Conservation (phyloP, 2,797 vertebrate genomes). For the Pempheris klunzingeri region DNA sequence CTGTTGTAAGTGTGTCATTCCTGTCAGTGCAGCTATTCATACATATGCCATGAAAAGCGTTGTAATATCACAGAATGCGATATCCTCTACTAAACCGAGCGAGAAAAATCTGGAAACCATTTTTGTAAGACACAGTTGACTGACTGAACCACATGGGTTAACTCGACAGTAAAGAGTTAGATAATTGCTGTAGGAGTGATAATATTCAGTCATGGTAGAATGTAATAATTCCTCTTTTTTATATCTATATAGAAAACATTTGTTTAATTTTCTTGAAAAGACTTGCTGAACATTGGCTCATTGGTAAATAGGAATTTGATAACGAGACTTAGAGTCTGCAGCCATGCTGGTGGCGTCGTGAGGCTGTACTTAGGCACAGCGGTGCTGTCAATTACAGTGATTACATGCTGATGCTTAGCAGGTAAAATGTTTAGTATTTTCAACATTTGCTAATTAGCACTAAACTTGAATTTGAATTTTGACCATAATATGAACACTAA, state of each 20-base stretch:
- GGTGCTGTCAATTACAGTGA: background rate
- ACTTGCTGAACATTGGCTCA: background rate
- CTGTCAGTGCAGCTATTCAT: conserved; percentile 45
- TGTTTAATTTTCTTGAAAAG: background rate
- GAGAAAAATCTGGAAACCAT: conserved; percentile 5
- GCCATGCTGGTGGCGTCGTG: too few relatives aligned
- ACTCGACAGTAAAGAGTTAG: background rate
- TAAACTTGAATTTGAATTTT: too few relatives aligned
- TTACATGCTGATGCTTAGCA: background rate
- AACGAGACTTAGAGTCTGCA: background rate
- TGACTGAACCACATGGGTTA: background rate
- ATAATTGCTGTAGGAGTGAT: background rate
- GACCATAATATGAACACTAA: too few relatives aligned
- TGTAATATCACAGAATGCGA: conserved; percentile 18
- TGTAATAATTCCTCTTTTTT: background rate
- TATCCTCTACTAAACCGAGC: background rate
- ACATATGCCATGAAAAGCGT: conserved; percentile 43
- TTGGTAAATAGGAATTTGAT: background rate
- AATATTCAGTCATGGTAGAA: background rate
- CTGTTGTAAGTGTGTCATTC: conserved; percentile 40
- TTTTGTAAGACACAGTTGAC: background rate
- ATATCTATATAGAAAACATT: background rate
- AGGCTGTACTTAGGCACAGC: background rate
- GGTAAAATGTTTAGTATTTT: background rate
- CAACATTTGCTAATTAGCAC: background rate